Conservation (phyloP, 2,797 vertebrate species). For the Spea hammondii region DNA sequence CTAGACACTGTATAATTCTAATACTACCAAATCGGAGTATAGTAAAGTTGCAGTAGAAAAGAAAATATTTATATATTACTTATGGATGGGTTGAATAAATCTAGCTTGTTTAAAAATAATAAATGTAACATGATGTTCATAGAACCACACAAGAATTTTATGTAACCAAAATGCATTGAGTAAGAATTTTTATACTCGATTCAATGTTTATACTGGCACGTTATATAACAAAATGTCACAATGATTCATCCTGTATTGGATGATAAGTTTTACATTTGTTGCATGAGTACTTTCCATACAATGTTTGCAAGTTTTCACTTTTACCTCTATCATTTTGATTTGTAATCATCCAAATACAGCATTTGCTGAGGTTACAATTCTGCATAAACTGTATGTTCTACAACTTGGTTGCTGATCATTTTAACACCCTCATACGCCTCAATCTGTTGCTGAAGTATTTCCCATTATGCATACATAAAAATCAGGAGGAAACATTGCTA, state of each 20-base stretch:
- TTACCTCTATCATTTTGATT: conserved; percentile 33
- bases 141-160: too few species aligned
- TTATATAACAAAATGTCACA: conserved; percentile 35
- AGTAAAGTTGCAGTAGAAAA: too few species aligned
- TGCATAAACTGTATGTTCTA: conserved; percentile 5
- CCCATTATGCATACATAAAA: conserved; percentile 24
- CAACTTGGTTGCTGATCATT: conserved; percentile 23
- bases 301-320: conserved; percentile 30
- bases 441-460: conserved; percentile 15
- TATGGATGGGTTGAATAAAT: too few species aligned
- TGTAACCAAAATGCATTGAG: too few species aligned
- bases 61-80: too few species aligned
- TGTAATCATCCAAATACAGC: conserved; percentile 17
- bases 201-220: conserved; percentile 25
- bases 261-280: conserved; percentile 34
- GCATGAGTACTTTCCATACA: conserved; percentile 17
- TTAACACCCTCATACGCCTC: conserved; percentile 19
- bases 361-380: conserved; percentile 36
- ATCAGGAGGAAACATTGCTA: conserved; percentile 11
- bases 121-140: too few species aligned
- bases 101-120: too few species aligned
- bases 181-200: conserved; percentile 14
- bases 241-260: conserved; percentile 29
- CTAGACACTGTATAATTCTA: too few species aligned
- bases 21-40: too few species aligned